Evolutionary conservation across 2,113 vertebrate genomes (phyloP).

Genomic region (Penelope pileata): DNA sequence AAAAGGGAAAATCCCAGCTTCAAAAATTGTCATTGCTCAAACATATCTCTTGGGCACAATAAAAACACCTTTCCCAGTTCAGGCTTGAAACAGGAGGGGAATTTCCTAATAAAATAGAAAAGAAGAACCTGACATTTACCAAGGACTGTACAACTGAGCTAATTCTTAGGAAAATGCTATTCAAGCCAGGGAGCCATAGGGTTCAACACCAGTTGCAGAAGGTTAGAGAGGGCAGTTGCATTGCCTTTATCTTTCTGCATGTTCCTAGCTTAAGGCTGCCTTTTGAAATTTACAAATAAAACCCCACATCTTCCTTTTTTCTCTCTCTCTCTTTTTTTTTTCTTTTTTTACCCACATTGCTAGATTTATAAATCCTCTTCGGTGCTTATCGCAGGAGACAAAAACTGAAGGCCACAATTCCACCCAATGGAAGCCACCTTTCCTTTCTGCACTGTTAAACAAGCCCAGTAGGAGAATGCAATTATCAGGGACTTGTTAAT

Average conservation of each 20-base stretch:
- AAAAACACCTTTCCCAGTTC: neutral
- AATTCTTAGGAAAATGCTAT: neutral
- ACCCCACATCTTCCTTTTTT: neutral
- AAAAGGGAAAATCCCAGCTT: slow-evolving; percentile 22
- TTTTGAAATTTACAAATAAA: neutral
- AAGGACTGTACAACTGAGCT: neutral
- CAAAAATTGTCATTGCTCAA: neutral
- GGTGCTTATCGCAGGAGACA: neutral
- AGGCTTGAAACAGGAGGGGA: slow-evolving; percentile 14
- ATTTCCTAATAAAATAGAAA: slow-evolving; percentile 33
- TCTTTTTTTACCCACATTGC: neutral
- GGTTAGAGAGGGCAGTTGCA: neutral
- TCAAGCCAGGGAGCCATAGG: neutral
- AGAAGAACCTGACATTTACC: slow-evolving; percentile 59
- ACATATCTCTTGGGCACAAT: neutral
- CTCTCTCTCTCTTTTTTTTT: neutral
- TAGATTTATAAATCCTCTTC: neutral
- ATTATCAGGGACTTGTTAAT: neutral
- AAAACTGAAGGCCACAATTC: neutral
- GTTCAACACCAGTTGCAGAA: neutral
- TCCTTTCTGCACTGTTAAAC: neutral
- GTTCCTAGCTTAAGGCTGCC: neutral
- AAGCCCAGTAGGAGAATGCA: neutral
- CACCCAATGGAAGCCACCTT: neutral
- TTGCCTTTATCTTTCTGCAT: neutral